Conservation (phyloP, 2,888 invertebrate species). For the Pandemis heparana region DNA sequence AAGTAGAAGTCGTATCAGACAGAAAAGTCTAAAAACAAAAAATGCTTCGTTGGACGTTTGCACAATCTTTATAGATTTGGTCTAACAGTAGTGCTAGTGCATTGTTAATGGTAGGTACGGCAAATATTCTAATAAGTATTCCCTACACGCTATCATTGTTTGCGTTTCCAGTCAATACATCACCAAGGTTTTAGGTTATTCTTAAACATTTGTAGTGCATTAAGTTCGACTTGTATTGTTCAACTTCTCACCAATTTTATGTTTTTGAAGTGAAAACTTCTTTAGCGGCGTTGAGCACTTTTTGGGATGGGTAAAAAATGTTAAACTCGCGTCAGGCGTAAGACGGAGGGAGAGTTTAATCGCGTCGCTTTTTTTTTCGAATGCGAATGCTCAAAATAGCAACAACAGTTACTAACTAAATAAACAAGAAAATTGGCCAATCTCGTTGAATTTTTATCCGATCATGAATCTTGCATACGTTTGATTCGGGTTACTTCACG, state of each 20-base stretch:
- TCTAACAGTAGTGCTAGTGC: neutral
- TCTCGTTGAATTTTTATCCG: slow-evolving; percentile 4
- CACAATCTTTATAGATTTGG: neutral
- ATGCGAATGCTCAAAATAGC: neutral
- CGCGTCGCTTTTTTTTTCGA: no score
- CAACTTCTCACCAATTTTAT: neutral
- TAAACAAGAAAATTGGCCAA: neutral
- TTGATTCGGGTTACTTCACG: slow-evolving; percentile 31
- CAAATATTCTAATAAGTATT: neutral
- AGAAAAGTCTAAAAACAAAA: no score
- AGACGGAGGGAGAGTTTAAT: no score
- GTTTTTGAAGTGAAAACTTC: no score
- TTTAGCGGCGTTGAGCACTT: no score
- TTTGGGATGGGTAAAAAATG: no score
- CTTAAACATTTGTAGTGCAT: neutral
- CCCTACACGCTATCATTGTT: neutral
- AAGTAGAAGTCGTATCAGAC: no score
- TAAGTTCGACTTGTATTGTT: no score
- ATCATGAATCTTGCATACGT: slow-evolving; percentile 17
- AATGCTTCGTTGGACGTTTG: neutral
- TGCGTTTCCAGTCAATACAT: neutral
- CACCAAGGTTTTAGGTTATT: neutral
- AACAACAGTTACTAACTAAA: neutral
- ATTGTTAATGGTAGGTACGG: neutral
- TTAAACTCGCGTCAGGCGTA: no score